phyloP scores from a whole-genome alignment of 2,888 invertebrate genomes.

The Gibbula magus region DNA sequence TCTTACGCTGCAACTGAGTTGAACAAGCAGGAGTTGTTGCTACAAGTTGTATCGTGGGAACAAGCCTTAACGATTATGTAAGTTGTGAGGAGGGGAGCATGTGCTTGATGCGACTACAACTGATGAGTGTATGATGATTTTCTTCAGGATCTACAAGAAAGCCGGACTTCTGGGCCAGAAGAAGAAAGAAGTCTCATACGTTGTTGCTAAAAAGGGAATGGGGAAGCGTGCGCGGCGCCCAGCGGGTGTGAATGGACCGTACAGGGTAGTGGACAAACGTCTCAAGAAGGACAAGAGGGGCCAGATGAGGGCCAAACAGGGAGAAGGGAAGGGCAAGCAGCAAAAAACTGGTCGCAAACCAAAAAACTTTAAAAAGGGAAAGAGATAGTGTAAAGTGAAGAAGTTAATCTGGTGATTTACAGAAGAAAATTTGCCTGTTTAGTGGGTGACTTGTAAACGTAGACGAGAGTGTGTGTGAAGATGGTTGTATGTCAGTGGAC shows the following conservation, averaged over 20 bases:
- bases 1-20: no score
- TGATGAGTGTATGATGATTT: not conserved
- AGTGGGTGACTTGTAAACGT: no score
- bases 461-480: no score
- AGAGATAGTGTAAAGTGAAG: not conserved
- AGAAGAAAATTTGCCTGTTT: not conserved
- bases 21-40: no score
- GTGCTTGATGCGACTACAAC: no score
- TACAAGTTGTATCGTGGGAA: no score
- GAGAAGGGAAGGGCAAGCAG: not conserved
- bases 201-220: conserved; percentile 89
- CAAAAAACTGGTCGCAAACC: no score
- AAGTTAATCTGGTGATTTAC: not conserved
- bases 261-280: conserved; percentile 95
- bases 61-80: no score
- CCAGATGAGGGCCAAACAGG: conserved; percentile 29
- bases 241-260: conserved; percentile 91
- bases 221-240: conserved; percentile 87
- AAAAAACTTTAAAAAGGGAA: not conserved
- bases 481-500: no score
- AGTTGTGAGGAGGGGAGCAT: no score
- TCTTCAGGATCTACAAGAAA: conserved; percentile 89
- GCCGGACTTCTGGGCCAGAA: conserved; percentile 82
- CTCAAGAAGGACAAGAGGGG: conserved; percentile 90
- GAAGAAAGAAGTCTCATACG: conserved; percentile 93